Conservation (phyloP, 2,113 vertebrate genomes). For the Sylvietta virens region DNA sequence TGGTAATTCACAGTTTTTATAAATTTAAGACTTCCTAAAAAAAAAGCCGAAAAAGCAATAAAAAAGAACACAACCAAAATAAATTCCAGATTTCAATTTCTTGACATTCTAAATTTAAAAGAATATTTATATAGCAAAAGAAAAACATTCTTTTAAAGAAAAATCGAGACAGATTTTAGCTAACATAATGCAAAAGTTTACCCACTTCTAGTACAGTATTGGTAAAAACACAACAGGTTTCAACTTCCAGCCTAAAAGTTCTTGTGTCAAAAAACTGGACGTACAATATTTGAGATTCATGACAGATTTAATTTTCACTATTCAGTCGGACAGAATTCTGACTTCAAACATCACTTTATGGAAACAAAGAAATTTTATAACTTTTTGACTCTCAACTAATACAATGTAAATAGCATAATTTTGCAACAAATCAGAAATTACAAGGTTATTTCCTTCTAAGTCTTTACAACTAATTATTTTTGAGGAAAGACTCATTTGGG, state of each 20-base stretch:
- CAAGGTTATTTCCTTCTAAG: background rate
- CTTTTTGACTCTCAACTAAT: background rate
- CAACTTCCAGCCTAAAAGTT: background rate
- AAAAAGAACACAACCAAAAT: background rate
- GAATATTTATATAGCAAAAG: fast-evolving
- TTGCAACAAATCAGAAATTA: background rate
- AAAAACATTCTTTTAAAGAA: background rate
- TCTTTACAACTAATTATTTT: constrained; percentile 8
- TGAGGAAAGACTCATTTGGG: background rate
- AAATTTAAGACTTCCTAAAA: background rate
- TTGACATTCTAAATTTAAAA: background rate
- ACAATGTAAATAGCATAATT: background rate
- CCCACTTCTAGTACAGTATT: background rate
- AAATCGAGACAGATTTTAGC: background rate
- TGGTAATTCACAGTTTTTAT: background rate
- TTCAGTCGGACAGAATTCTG: background rate
- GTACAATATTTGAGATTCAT: background rate
- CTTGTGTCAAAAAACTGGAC: background rate
- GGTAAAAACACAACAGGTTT: background rate
- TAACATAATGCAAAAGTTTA: background rate
- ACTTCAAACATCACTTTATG: background rate
- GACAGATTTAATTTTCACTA: background rate
- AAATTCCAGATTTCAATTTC: background rate
- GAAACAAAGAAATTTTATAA: background rate
- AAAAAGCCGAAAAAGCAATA: background rate